Conservation (phyloP, 1,140 invertebrate genomes). For the Hormaphis cornu region DNA sequence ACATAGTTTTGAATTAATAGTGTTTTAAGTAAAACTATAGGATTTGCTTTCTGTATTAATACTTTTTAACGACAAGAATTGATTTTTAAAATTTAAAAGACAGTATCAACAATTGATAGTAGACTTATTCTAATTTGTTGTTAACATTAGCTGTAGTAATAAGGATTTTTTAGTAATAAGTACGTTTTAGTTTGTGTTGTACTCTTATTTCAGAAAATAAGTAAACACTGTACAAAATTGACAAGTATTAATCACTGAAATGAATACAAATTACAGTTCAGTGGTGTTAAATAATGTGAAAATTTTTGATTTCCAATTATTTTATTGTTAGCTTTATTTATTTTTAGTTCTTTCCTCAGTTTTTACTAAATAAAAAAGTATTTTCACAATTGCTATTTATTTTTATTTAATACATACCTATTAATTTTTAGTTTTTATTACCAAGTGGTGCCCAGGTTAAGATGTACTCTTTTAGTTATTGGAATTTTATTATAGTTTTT, state of each 20-base stretch:
- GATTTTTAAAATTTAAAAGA: neutral
- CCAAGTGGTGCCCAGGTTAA: too few species aligned
- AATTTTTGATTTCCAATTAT: neutral
- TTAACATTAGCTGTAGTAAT: neutral
- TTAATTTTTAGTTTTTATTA: too few species aligned
- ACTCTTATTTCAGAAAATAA: neutral
- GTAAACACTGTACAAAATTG: conserved; percentile 8
- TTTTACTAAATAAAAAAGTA: neutral
- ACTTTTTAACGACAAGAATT: too few species aligned
- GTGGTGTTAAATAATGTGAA: too few species aligned
- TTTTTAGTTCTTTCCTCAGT: neutral
- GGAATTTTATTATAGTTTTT: too few species aligned
- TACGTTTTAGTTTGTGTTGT: neutral
- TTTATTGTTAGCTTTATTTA: neutral
- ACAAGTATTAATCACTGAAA: neutral
- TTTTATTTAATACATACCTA: neutral
- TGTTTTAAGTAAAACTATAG: too few species aligned
- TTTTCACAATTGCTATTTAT: conserved; percentile 1
- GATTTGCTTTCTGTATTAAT: too few species aligned
- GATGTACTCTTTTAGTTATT: too few species aligned
- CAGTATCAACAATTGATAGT: neutral
- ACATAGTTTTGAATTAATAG: too few species aligned
- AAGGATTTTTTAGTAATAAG: neutral
- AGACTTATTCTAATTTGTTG: neutral
- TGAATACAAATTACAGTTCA: too few species aligned